Percentiles rank a stretch among this genome's conserved stretches.
These are phyloP conservation scores for Nowickia ferox DNA, from an alignment of 2,888 invertebrate species.

Conservation along the genomic window DNA sequence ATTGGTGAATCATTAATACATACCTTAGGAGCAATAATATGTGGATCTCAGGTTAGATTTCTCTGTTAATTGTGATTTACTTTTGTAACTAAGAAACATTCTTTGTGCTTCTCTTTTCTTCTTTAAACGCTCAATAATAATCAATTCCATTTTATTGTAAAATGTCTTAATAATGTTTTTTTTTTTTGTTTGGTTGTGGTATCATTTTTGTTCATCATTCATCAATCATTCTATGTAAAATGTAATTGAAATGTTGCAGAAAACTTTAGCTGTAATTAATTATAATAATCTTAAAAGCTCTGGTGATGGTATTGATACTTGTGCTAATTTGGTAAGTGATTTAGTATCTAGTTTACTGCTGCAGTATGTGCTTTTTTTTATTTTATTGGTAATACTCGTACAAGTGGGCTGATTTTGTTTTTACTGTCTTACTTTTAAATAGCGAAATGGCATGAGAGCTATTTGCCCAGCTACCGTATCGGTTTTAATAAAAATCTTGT, in stretches of 20 bases:
- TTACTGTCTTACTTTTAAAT: slow-evolving; percentile 18
- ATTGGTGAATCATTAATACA: slow-evolving; percentile 84
- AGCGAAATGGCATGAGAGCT: slow-evolving; percentile 86
- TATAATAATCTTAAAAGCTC: slow-evolving; percentile 81
- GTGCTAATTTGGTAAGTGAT: slow-evolving; percentile 83
- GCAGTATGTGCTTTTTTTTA: neutral
- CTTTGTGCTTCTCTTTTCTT: slow-evolving; percentile 52
- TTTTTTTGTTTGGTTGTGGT: slow-evolving; percentile 53
- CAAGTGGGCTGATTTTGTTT: no score
- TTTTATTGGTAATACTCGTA: slow-evolving; percentile 17
- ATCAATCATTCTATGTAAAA: slow-evolving; percentile 48
- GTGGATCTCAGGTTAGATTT: slow-evolving; percentile 85
- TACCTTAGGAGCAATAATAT: slow-evolving; percentile 85
- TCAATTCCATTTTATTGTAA: slow-evolving; percentile 44
- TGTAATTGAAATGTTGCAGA: slow-evolving; percentile 78
- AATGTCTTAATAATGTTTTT: slow-evolving; percentile 67
- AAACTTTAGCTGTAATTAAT: slow-evolving; percentile 80
- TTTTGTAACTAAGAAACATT: slow-evolving; percentile 12
- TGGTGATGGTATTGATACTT: slow-evolving; percentile 82
- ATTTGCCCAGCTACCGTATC: slow-evolving; percentile 86
- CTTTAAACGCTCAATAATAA: neutral
- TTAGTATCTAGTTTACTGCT: slow-evolving; percentile 17
- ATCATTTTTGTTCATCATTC: slow-evolving; percentile 21
- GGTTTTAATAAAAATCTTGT: slow-evolving; percentile 84
- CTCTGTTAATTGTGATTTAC: neutral